Conservation (phyloP, 2,113 vertebrate species). For the Equus przewalskii region DNA sequence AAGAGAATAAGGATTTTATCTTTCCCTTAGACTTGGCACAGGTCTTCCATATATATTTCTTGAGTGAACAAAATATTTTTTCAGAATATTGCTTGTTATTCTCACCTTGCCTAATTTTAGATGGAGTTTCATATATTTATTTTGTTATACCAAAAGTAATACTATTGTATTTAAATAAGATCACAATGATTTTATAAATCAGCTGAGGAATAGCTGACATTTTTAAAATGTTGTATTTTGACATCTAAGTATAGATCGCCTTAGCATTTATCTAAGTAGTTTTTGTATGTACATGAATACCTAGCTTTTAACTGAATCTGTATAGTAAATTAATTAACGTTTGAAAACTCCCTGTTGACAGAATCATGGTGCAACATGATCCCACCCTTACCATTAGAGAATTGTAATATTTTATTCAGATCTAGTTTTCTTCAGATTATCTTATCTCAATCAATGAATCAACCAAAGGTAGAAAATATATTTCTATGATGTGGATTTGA, state of each 20-base stretch:
- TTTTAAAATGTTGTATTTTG: neutral
- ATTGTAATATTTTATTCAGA: neutral
- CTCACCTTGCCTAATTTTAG: neutral
- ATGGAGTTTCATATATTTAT: neutral
- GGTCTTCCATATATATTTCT: neutral
- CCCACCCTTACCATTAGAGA: neutral
- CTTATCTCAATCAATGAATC: neutral
- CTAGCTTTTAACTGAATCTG: neutral
- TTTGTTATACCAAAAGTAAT: neutral
- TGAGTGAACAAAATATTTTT: neutral
- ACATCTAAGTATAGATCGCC: neutral
- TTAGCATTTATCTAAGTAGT: neutral
- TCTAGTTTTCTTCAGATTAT: neutral
- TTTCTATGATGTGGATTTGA: neutral
- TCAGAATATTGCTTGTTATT: neutral
- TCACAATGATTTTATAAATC: neutral
- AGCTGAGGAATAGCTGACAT: neutral
- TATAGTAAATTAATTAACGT: neutral
- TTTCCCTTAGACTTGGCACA: neutral
- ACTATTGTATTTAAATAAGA: neutral
- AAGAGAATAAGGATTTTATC: neutral
- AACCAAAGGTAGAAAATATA: neutral
- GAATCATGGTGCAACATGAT: neutral
- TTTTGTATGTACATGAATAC: neutral
- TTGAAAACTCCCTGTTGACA: neutral